Conservation (phyloP, 2,888 invertebrate genomes). For the Malthinus seriepunctatus region DNA sequence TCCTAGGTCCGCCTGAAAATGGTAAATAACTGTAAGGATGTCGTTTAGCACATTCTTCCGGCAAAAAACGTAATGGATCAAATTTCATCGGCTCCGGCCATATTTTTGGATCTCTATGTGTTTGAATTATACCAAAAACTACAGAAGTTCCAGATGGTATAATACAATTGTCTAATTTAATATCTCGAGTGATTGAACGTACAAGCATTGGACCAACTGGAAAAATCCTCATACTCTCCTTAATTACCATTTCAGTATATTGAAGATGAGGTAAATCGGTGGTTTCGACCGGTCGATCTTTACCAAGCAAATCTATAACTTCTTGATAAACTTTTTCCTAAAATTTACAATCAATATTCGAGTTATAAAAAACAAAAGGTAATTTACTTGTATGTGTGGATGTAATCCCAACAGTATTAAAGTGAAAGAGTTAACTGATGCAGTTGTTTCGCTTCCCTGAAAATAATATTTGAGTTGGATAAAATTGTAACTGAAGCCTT, state of each 20-base stretch:
- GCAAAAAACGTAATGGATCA: conserved; percentile 13
- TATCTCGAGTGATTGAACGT: conserved; percentile 16
- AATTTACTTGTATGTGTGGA: conserved; percentile 38
- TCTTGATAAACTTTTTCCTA: conserved; percentile 27
- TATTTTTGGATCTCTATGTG: conserved; percentile 5
- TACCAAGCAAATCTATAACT: conserved; percentile 19
- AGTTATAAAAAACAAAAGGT: neutral
- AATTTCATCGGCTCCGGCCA: conserved; percentile 10
- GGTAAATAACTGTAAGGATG: conserved; percentile 12
- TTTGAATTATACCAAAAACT: neutral
- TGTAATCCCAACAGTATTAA: conserved; percentile 39
- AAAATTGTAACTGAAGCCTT: no score
- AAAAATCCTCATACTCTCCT: conserved; percentile 29
- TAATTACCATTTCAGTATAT: conserved; percentile 28
- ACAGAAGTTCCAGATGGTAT: conserved; percentile 5
- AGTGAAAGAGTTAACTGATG: conserved; percentile 37
- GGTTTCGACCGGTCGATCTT: conserved; percentile 2
- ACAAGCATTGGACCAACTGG: conserved; percentile 20
- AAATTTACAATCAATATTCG: neutral
- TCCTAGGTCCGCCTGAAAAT: conserved; percentile 7
- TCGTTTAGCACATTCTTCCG: conserved; percentile 8
- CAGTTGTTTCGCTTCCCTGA: conserved; percentile 43
- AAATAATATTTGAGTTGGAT: neutral
- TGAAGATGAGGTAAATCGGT: conserved; percentile 20
- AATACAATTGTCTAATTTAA: conserved; percentile 12